Conservation (phyloP, 2,113 vertebrate species). For the Phylloscopus trochiloides region DNA sequence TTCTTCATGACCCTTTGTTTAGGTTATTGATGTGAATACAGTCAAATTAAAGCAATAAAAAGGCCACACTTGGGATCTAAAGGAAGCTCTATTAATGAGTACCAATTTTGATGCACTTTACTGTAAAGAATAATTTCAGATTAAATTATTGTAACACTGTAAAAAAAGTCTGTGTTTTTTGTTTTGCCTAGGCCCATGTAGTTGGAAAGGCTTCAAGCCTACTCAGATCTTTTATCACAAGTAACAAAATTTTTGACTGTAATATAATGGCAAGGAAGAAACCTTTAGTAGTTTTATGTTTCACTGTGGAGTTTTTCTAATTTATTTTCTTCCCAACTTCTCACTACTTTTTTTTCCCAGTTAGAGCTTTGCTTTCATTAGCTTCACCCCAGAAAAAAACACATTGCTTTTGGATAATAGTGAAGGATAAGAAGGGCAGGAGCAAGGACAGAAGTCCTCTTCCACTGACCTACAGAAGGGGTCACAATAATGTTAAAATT, state of each 20-base stretch:
- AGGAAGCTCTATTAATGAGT: background rate
- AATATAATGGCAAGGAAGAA: background rate
- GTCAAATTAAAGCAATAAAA: background rate
- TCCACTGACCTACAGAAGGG: background rate
- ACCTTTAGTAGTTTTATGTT: background rate
- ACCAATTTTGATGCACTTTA: background rate
- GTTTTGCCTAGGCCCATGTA: background rate
- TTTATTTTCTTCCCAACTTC: background rate
- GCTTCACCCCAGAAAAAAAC: background rate
- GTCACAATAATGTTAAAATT: background rate
- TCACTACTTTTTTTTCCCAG: background rate
- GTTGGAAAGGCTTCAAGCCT: background rate
- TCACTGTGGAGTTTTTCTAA: background rate
- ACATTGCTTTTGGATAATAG: background rate
- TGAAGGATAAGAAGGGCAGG: background rate
- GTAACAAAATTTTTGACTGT: background rate
- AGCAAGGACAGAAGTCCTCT: background rate
- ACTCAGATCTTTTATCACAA: background rate
- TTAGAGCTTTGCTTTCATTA: background rate
- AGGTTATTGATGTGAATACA: background rate
- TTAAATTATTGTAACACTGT: background rate
- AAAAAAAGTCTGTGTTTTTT: background rate
- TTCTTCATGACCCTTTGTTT: background rate
- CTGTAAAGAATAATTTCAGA: background rate
- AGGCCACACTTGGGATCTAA: background rate